Percentiles rank a stretch among this genome's conserved stretches.
Evolutionary conservation across 2,797 vertebrate genomes (phyloP).

Genomic region (Adelosebastes latens): DNA sequence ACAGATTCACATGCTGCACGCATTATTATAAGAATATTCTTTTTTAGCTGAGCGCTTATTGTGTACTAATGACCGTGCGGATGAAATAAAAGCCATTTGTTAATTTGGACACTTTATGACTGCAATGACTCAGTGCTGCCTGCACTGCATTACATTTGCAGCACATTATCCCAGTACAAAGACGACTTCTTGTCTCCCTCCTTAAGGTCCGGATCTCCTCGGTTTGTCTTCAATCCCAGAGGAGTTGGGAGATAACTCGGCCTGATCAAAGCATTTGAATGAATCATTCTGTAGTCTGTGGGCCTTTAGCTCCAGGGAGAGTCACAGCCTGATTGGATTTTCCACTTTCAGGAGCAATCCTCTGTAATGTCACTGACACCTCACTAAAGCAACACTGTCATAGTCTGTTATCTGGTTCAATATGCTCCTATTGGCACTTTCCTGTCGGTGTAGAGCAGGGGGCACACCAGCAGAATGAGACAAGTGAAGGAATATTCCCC

Average conservation of each 20-base stretch:
- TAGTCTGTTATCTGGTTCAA: conserved; percentile 66
- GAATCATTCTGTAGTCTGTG: conserved; percentile 60
- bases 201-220: conserved; percentile 33
- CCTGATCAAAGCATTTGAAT: conserved; percentile 71
- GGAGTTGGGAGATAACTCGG: conserved; percentile 48
- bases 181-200: conserved; percentile 13
- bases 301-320: conserved; percentile 54
- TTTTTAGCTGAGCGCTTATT: neutral
- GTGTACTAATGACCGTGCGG: conserved; percentile 5
- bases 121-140: neutral
- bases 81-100: conserved; percentile 13
- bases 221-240: conserved; percentile 46
- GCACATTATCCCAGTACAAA: conserved; percentile 7
- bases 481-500: conserved; percentile 48
- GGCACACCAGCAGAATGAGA: conserved; percentile 59
- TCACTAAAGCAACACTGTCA: conserved; percentile 67
- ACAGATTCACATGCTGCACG: conserved; percentile 11
- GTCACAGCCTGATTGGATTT: conserved; percentile 77
- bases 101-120: conserved; percentile 20
- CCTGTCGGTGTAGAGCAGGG: conserved; percentile 50
- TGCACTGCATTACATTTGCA: neutral
- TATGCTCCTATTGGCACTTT: conserved; percentile 72
- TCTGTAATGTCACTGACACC: conserved; percentile 70
- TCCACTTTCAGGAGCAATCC: conserved; percentile 70
- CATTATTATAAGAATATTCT: neutral